Percentiles rank a stretch among this genome's conserved stretches.
Evolutionary conservation across 2,797 vertebrate genomes (phyloP).

Genomic region (Sandelia bainsii): DNA sequence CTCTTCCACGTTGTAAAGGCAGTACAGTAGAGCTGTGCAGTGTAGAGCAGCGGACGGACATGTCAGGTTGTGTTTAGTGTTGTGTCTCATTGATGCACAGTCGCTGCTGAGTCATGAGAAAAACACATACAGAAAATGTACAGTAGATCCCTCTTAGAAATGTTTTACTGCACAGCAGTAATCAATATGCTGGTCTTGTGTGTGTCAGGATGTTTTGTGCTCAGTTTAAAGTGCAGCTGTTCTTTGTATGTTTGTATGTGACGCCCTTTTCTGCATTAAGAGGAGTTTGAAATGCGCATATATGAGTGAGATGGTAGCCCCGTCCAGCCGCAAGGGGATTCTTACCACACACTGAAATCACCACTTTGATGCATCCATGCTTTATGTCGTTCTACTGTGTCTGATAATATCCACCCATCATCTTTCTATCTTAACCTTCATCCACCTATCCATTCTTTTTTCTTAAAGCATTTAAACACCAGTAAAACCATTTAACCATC

Average conservation of each 20-base stretch:
- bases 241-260: slow-evolving; percentile 18
- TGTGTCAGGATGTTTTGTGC: slow-evolving; percentile 17
- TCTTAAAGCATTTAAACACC: slow-evolving; percentile 10
- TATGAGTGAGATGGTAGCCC: slow-evolving; percentile 61
- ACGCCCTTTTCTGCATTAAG: slow-evolving; percentile 64
- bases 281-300: slow-evolving; percentile 76
- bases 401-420: slow-evolving; percentile 4
- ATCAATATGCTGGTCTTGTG: slow-evolving; percentile 42
- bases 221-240: slow-evolving; percentile 34
- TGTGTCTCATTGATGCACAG: slow-evolving; percentile 24
- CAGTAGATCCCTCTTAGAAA: slow-evolving; percentile 7
- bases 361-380: slow-evolving; percentile 30
- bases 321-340: slow-evolving; percentile 40
- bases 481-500: slow-evolving; percentile 6
- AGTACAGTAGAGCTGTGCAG: background rate
- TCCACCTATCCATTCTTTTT: background rate
- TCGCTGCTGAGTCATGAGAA: slow-evolving; percentile 66
- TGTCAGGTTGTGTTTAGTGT: slow-evolving; percentile 23
- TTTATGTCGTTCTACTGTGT: background rate
- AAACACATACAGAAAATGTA: background rate
- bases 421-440: background rate
- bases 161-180: background rate
- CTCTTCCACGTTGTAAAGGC: slow-evolving; percentile 3
- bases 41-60: slow-evolving; percentile 18
- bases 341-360: slow-evolving; percentile 26